phyloP scores from a whole-genome alignment of 2,113 vertebrate species.

The Cavia aperea region DNA sequence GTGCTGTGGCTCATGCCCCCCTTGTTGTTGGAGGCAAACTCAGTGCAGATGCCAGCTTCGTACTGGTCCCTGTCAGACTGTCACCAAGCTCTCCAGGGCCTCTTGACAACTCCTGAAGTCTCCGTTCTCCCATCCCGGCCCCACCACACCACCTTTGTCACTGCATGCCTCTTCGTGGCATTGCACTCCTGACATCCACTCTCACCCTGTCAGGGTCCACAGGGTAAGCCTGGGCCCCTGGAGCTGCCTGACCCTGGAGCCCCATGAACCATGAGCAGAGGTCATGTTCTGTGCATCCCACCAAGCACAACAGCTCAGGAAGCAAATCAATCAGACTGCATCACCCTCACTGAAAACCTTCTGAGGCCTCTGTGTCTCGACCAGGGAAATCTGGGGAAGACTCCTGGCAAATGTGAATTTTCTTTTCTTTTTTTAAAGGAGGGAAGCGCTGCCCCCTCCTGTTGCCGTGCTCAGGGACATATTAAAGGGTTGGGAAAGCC shows the following conservation, averaged over 20 bases:
- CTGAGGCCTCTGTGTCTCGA: background rate
- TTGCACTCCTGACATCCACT: no score
- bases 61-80: no score
- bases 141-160: fast-evolving
- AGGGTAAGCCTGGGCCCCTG: background rate
- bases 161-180: background rate
- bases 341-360: background rate
- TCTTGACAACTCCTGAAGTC: background rate
- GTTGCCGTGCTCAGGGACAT: no score
- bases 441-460: background rate
- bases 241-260: background rate
- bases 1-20: background rate
- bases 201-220: background rate
- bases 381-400: background rate
- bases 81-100: background rate
- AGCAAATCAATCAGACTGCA: background rate
- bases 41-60: background rate
- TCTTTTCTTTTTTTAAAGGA: background rate
- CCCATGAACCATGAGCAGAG: background rate
- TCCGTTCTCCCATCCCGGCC: background rate
- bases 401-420: background rate
- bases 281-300: background rate
- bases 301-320: background rate
- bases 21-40: background rate
- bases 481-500: background rate